Conservation (phyloP, 2,888 invertebrate species). For the Xanthorhoe spadicearia region DNA sequence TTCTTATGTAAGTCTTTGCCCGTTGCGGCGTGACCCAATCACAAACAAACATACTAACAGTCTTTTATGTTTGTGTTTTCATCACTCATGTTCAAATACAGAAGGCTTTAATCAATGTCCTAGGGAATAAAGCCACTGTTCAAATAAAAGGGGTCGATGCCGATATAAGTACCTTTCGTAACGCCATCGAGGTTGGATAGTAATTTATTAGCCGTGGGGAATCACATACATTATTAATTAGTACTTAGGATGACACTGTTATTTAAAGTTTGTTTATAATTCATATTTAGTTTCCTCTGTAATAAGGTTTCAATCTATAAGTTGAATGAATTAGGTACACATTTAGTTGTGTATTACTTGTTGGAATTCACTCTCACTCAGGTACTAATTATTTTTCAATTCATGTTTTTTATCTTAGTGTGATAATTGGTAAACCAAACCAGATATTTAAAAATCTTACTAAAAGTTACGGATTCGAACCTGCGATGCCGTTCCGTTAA, state of each 20-base stretch:
- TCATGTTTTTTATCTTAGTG: no score
- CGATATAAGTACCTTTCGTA: constrained; percentile 22
- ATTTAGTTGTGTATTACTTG: no score
- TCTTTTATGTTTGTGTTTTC: constrained; percentile 5
- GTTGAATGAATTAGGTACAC: no score
- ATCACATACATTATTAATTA: neutral
- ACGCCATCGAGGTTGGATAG: constrained; percentile 1
- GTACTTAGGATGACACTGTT: neutral
- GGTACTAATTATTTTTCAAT: no score
- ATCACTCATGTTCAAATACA: constrained; percentile 20
- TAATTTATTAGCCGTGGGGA: constrained; percentile 15
- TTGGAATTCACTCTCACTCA: no score
- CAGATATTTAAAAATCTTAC: no score
- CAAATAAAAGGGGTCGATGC: constrained; percentile 27
- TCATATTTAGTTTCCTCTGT: no score
- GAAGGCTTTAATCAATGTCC: constrained; percentile 24
- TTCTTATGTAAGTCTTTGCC: neutral
- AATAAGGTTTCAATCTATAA: no score
- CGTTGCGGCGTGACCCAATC: neutral
- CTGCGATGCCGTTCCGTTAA: no score
- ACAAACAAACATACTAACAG: neutral
- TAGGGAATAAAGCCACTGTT: constrained; percentile 18
- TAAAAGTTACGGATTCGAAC: no score
- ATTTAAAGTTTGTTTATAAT: neutral
- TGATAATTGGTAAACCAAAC: no score